Evolutionary conservation across 2,113 vertebrate species (phyloP).

Genomic region (Myocastor coypus): DNA sequence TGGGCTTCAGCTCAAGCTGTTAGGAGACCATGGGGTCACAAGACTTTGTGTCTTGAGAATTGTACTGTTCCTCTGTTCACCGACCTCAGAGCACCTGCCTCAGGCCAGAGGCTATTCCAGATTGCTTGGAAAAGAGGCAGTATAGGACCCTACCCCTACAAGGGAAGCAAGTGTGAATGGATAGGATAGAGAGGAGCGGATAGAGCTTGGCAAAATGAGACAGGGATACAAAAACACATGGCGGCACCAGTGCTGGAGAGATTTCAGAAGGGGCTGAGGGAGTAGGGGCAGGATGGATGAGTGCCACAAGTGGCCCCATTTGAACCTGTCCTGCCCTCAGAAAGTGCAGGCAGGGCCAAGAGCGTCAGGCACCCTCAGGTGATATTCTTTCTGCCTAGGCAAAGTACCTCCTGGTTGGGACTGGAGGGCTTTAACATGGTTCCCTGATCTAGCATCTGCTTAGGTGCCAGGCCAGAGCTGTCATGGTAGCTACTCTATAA

Average conservation of each 20-base stretch:
- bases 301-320: too few species aligned
- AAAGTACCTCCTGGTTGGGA: too few species aligned
- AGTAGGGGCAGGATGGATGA: not conserved
- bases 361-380: accelerated
- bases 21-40: not conserved
- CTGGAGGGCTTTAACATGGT: not conserved
- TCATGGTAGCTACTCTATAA: not conserved
- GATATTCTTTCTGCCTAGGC: accelerated
- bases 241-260: not conserved
- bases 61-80: not conserved
- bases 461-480: accelerated
- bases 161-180: not conserved
- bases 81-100: too few species aligned
- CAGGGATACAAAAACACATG: accelerated
- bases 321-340: too few species aligned
- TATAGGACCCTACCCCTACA: too few species aligned
- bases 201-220: accelerated
- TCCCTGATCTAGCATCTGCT: not conserved
- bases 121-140: not conserved
- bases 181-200: not conserved
- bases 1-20: accelerated
- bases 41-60: not conserved
- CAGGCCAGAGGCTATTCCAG: not conserved
- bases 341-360: not conserved
- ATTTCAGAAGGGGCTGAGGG: not conserved